Evolutionary conservation across 2,113 vertebrate genomes (phyloP), one percentile per base, ranked within the genome.

Genomic region (Garra rufa): DNA sequence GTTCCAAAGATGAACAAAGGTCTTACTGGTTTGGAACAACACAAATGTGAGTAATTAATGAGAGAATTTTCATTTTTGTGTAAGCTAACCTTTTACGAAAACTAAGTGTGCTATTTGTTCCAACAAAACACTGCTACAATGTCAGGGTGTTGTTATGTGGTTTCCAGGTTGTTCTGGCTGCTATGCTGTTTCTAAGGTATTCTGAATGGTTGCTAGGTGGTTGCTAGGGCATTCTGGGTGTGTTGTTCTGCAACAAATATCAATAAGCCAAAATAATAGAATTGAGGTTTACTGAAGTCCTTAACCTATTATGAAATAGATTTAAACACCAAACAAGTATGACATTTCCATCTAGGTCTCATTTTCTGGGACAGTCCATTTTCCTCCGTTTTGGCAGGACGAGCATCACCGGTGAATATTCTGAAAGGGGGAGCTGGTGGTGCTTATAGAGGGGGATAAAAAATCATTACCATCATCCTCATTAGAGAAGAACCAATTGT

Each of bases 401-500:
- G 30, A 76, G n/a, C 21, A 55, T 81, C 76, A 59, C 69, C 70
- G 9, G 55, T 85, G 80, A 86, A 82, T 83, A 73, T 84, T 74
- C 75, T 83, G 48, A 50, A 38, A 43, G 21, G 34, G 69, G 50
- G 52, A 17, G 90, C 85, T 88, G 91, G 90, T 90, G 88, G 88
- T 83, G 76, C 71, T 81, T 87, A 81, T 85, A 78, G 30, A 87
- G 69, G 3, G 85, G 70, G 83, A 76, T 85, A 70, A 82, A 91
- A 93, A 91, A 90, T 93, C 92, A 93, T 93, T 93, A 92, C 92
- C 91, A 91, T 93, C 92, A 89, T 92, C 92, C 93, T 94, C 92
- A 94, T 95, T 94, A 94, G 92, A 86, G 91, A 85, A 88, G 75
- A 88, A 89, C 86, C 89, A 59, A 85, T 85, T 74, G 90, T 86